Percentiles rank a stretch among this genome's conserved stretches.
These are phyloP conservation scores for Artibeus lituratus DNA, from an alignment of 2,797 vertebrate genomes.

Conservation along the genomic window DNA sequence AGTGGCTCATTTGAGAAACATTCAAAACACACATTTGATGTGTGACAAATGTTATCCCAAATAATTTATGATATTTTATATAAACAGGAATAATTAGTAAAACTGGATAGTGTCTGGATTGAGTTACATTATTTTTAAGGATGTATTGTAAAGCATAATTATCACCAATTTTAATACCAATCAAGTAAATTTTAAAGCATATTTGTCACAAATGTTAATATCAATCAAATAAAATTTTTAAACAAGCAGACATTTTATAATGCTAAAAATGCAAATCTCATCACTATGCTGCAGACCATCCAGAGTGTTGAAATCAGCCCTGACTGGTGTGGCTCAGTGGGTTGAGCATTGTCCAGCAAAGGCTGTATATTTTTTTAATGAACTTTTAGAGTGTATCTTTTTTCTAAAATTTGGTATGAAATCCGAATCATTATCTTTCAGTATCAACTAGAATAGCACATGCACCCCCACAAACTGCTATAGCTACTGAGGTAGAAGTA, in stretches of 20 bases:
- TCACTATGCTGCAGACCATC: not conserved
- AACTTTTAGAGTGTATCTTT: too few relatives aligned
- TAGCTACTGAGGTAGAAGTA: not conserved
- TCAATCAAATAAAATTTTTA: not conserved
- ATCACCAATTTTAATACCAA: not conserved
- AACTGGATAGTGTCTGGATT: not conserved
- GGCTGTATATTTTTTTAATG: too few relatives aligned
- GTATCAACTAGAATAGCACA: not conserved
- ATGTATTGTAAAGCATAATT: not conserved
- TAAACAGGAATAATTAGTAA: not conserved
- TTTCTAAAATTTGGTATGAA: too few relatives aligned
- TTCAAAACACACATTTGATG: not conserved
- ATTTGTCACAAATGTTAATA: not conserved
- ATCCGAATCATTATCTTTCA: not conserved
- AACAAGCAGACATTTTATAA: not conserved
- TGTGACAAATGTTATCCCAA: not conserved
- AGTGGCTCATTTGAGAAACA: not conserved
- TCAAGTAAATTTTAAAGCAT: not conserved
- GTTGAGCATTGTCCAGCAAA: too few relatives aligned
- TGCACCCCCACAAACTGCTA: not conserved
- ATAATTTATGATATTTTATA: not conserved
- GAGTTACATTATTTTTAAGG: not conserved
- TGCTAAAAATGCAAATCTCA: not conserved
- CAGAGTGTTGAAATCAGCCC: not conserved
- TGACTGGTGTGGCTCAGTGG: too few relatives aligned